Percentiles rank a stretch among this genome's conserved stretches.
These are phyloP conservation scores for Silurus meridionalis DNA, from an alignment of 2,113 vertebrate species.

Conservation along the genomic window DNA sequence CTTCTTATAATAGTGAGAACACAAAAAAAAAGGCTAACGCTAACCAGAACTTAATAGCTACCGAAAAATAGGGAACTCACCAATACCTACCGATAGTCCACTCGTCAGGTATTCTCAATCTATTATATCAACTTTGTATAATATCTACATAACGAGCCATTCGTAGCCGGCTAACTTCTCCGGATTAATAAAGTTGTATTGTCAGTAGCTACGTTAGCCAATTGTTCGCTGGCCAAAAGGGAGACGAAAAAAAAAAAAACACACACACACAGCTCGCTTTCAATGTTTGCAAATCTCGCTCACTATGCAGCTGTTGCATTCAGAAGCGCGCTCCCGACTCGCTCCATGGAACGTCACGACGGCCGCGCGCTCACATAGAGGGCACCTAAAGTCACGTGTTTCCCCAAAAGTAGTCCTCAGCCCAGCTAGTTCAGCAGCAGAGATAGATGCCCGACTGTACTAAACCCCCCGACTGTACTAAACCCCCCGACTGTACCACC, in stretches of 20 bases:
- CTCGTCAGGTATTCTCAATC: slow-evolving; percentile 61
- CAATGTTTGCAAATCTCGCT: slow-evolving; percentile 63
- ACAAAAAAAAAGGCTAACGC: slow-evolving; percentile 38
- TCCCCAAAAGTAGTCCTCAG: slow-evolving; percentile 37
- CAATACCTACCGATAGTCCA: slow-evolving; percentile 65
- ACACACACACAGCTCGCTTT: slow-evolving; percentile 56
- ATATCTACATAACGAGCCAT: background rate
- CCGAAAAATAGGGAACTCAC: slow-evolving; percentile 66
- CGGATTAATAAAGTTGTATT: slow-evolving; percentile 27
- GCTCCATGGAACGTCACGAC: slow-evolving; percentile 51
- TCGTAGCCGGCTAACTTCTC: slow-evolving; percentile 1
- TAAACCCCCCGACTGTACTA: too few species aligned
- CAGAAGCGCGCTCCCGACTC: slow-evolving; percentile 61
- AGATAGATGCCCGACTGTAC: background rate
- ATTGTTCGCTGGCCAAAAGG: slow-evolving; percentile 60
- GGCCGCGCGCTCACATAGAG: slow-evolving; percentile 65
- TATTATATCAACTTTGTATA: slow-evolving; percentile 28
- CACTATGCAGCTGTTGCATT: slow-evolving; percentile 76
- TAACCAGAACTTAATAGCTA: slow-evolving; percentile 44
- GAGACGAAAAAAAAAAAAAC: background rate
- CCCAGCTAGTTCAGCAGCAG: background rate
- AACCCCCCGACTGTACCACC: too few species aligned
- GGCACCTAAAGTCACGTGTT: slow-evolving; percentile 52
- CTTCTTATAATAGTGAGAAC: slow-evolving; percentile 11
- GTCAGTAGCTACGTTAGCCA: slow-evolving; percentile 60